Percentiles rank a stretch among this genome's conserved stretches.
phyloP scores from a whole-genome alignment of 2,113 vertebrate species.

The Colaptes auratus region DNA sequence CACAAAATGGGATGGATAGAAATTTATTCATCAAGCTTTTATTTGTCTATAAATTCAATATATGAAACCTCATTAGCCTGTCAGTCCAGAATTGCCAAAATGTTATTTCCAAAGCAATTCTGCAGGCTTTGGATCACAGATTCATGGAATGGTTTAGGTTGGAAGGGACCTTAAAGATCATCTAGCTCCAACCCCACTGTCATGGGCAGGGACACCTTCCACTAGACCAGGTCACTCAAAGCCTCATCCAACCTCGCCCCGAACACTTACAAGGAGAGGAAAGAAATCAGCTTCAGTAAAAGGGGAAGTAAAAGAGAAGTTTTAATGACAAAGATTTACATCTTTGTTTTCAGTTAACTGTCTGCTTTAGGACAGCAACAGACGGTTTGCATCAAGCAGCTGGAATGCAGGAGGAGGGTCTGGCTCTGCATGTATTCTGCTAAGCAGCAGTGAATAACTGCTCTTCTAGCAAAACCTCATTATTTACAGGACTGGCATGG shows the following conservation, averaged over 20 bases:
- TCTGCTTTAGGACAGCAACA: background rate
- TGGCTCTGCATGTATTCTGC: background rate
- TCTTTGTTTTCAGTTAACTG: background rate
- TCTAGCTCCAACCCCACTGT: too few relatives aligned
- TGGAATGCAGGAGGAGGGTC: background rate
- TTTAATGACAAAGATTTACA: background rate
- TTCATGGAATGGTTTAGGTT: too few relatives aligned
- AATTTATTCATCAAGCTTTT: background rate
- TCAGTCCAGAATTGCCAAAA: background rate
- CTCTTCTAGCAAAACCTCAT: background rate
- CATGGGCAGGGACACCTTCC: too few relatives aligned
- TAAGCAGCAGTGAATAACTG: background rate
- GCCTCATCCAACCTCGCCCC: too few relatives aligned
- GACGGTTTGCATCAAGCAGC: background rate
- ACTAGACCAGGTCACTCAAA: too few relatives aligned
- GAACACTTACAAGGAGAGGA: too few relatives aligned
- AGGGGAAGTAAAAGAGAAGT: background rate
- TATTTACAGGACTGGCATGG: background rate
- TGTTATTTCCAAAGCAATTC: too few relatives aligned
- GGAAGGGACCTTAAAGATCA: too few relatives aligned
- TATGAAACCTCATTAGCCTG: background rate
- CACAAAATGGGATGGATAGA: background rate
- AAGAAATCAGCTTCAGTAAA: background rate
- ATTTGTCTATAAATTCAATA: background rate
- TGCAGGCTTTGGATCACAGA: too few relatives aligned